Percentiles rank a stretch among this genome's conserved stretches.
Evolutionary conservation across 2,113 vertebrate species (phyloP).

Genomic region (Pachyramphus minor): DNA sequence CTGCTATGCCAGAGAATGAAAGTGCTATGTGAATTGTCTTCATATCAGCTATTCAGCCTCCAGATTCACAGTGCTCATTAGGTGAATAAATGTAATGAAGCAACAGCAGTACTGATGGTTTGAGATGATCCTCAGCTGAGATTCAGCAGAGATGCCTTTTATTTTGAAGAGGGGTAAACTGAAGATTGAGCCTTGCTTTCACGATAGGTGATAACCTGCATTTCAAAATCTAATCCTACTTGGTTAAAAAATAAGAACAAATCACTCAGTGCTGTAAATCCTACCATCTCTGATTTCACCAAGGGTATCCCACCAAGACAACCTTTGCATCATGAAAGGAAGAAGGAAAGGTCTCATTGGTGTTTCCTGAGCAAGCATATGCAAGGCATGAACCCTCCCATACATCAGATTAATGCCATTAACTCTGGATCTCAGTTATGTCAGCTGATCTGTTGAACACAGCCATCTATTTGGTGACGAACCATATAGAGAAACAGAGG

Average conservation of each 20-base stretch:
- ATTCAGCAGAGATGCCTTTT: not conserved
- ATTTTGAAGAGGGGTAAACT: not conserved
- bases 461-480: not conserved
- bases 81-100: not conserved
- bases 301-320: not conserved
- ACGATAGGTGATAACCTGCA: not conserved
- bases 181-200: not conserved
- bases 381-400: not conserved
- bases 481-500: not conserved
- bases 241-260: not conserved
- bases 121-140: not conserved
- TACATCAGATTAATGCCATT: not conserved
- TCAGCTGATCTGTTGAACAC: not conserved
- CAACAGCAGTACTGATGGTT: not conserved
- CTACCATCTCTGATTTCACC: not conserved
- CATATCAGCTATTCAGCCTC: not conserved
- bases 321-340: accelerated
- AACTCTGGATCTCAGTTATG: not conserved
- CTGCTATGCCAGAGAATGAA: not conserved
- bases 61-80: not conserved
- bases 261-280: not conserved
- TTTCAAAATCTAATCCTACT: not conserved
- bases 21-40: not conserved
- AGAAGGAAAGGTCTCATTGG: not conserved
- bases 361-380: not conserved